A percentile compares a stretch with the other conserved stretches of the same genome.
Evolutionary conservation across 2,888 invertebrate genomes (phyloP).

Genomic region (Tortrix viridana): DNA sequence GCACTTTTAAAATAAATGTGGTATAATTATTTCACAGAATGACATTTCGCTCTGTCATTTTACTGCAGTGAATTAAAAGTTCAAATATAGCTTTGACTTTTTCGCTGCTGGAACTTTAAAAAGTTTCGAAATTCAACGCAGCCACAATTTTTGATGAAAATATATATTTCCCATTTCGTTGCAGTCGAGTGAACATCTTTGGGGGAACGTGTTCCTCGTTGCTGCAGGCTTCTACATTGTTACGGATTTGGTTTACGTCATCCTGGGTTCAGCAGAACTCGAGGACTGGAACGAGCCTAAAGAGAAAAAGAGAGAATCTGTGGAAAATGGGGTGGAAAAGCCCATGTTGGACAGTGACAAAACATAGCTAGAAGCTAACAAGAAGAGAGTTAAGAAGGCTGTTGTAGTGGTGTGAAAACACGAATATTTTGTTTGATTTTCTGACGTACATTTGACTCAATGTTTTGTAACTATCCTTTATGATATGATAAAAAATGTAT

Average conservation of each 20-base stretch:
- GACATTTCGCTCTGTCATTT: too few species aligned
- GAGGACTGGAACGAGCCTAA: slow-evolving; percentile 89
- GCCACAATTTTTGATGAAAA: too few species aligned
- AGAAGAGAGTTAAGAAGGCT: slow-evolving; percentile 12
- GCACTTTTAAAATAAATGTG: too few species aligned
- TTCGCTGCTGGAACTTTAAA: too few species aligned
- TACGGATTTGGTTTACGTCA: slow-evolving; percentile 86
- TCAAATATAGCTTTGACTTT: too few species aligned
- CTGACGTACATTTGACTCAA: too few species aligned
- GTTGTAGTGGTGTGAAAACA: not conserved
- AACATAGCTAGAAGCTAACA: slow-evolving; percentile 8
- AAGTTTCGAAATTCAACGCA: too few species aligned
- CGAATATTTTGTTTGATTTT: too few species aligned
- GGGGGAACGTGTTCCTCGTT: slow-evolving; percentile 90
- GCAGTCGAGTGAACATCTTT: slow-evolving; percentile 85
- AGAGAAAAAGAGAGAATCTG: slow-evolving; percentile 29
- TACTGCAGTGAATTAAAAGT: too few species aligned
- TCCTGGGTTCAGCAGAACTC: slow-evolving; percentile 86
- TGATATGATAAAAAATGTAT: too few species aligned
- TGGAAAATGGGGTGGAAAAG: slow-evolving; percentile 28
- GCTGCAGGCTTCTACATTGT: slow-evolving; percentile 87
- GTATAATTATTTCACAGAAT: too few species aligned
- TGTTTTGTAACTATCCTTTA: too few species aligned
- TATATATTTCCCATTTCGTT: slow-evolving; percentile 1
- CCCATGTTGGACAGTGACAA: slow-evolving; percentile 39